phyloP scores from a whole-genome alignment of 2,888 invertebrate species.

The Argyra leucocephala region DNA sequence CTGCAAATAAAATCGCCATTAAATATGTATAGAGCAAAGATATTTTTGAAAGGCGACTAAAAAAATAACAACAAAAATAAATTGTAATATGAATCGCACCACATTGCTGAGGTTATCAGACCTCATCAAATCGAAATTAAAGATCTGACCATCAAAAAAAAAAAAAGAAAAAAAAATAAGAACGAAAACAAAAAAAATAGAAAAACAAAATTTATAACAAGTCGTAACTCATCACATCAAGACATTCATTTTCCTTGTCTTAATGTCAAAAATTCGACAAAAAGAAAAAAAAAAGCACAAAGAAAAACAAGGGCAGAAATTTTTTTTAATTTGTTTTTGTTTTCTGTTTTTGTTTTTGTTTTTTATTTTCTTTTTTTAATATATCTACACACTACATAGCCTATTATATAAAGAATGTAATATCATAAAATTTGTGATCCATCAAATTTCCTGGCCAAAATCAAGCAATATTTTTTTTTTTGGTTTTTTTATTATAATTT shows the following conservation, averaged over 20 bases:
- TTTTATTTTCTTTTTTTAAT: too few relatives aligned
- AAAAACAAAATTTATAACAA: background rate
- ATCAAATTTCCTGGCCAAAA: background rate
- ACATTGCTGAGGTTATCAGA: background rate
- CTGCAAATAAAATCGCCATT: background rate
- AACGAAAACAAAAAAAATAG: too few relatives aligned
- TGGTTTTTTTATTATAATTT: background rate
- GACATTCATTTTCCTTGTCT: background rate
- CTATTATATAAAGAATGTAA: background rate
- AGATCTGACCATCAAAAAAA: background rate
- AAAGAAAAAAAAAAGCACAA: background rate
- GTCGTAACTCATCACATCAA: background rate
- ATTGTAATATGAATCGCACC: background rate
- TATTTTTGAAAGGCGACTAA: too few relatives aligned
- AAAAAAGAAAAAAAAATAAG: background rate
- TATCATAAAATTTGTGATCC: background rate
- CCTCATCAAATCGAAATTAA: background rate
- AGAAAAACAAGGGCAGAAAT: background rate
- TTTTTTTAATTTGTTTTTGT: background rate
- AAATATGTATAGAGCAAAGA: too few relatives aligned
- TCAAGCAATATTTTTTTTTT: background rate
- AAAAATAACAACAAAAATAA: too few relatives aligned
- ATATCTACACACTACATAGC: too few relatives aligned
- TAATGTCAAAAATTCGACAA: background rate
- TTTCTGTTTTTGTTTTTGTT: background rate